Evolutionary conservation across 2,888 invertebrate species (phyloP).

Genomic region (Brachycybe producta): DNA sequence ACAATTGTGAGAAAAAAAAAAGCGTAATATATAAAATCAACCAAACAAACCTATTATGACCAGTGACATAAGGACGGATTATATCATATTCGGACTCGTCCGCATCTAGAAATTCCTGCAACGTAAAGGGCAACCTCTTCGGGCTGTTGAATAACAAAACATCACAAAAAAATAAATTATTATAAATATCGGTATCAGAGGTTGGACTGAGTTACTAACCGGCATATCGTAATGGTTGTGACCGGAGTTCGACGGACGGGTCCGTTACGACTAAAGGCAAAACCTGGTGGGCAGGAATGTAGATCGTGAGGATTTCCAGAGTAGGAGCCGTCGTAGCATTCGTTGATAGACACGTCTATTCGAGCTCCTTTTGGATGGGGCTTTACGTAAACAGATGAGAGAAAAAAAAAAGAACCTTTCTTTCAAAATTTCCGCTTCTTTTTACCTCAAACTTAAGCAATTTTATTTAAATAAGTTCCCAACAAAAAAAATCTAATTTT

Average conservation of each 20-base stretch:
- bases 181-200: neutral
- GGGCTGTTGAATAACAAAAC: constrained; percentile 35
- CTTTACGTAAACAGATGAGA: constrained; percentile 24
- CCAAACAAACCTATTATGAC: constrained; percentile 62
- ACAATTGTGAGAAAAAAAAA: no score
- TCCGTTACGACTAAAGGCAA: constrained; percentile 44
- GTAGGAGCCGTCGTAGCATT: constrained; percentile 88
- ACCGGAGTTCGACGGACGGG: constrained; percentile 60
- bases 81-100: constrained; percentile 65
- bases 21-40: neutral
- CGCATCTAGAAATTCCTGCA: constrained; percentile 76
- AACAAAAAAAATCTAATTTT: no score
- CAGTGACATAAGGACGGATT: constrained; percentile 76
- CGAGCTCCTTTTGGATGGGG: constrained; percentile 49
- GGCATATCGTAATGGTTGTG: constrained; percentile 63
- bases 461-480: no score
- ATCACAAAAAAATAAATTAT: neutral
- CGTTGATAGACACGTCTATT: constrained; percentile 90
- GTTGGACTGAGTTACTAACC: constrained; percentile 28
- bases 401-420: no score
- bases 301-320: constrained; percentile 83
- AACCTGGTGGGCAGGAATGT: constrained; percentile 56
- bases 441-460: no score
- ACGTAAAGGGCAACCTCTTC: constrained; percentile 48
- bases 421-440: no score